Evolutionary conservation across 1,140 invertebrate species (phyloP).

Genomic region (Physella acuta): DNA sequence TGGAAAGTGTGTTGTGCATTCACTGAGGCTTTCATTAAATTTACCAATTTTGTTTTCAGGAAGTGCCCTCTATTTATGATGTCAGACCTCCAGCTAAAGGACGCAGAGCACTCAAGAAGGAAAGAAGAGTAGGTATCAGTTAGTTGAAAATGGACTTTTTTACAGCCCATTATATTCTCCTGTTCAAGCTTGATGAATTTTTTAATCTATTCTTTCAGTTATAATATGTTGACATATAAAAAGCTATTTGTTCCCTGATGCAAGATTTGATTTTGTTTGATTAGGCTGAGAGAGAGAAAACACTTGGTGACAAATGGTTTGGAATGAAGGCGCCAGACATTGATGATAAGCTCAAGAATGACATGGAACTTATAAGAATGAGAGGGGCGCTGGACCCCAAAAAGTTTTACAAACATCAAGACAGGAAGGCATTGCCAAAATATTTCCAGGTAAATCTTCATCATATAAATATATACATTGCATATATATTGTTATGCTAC

Average conservation of each 20-base stretch:
- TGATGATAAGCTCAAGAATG: constrained; percentile 82
- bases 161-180: neutral
- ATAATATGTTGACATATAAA: neutral
- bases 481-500: no score
- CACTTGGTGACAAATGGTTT: constrained; percentile 85
- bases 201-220: neutral
- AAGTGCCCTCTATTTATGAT: constrained; percentile 22
- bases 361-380: constrained; percentile 87
- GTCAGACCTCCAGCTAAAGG: constrained; percentile 1
- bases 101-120: constrained; percentile 19
- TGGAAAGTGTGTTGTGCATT: neutral
- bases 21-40: no score
- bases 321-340: constrained; percentile 83
- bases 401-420: constrained; percentile 91
- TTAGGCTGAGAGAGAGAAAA: constrained; percentile 68
- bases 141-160: neutral
- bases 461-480: neutral
- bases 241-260: neutral
- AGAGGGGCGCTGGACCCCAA: constrained; percentile 88
- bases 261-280: constrained; percentile 34
- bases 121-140: constrained; percentile 12
- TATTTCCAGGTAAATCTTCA: constrained; percentile 79
- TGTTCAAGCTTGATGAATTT: neutral
- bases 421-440: constrained; percentile 82
- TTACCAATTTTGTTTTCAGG: constrained; percentile 8